phyloP scores from a whole-genome alignment of 2,113 vertebrate genomes.

The Atractosteus spatula region DNA sequence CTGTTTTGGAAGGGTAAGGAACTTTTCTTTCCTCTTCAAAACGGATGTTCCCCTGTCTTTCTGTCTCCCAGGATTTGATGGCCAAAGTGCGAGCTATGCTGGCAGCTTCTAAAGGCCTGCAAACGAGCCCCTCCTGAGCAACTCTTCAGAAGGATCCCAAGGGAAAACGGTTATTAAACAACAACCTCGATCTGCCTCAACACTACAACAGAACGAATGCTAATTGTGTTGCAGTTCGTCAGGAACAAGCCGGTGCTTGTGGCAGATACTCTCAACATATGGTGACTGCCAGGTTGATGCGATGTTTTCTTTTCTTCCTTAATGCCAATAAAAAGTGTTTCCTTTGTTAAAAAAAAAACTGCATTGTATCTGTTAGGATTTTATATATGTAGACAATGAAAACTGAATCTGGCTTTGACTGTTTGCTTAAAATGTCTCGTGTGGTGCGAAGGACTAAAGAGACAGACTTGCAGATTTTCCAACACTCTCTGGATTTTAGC shows the following conservation, averaged over 20 bases:
- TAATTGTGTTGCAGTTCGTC: slow-evolving; percentile 29
- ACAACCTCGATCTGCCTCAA: slow-evolving; percentile 36
- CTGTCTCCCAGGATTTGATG: slow-evolving; percentile 85
- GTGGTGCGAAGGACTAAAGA: too few species aligned
- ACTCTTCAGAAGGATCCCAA: background rate
- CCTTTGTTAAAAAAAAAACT: slow-evolving; percentile 18
- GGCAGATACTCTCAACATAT: background rate
- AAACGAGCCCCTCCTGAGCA: slow-evolving; percentile 79
- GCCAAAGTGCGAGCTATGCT: slow-evolving; percentile 98
- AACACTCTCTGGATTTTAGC: too few species aligned
- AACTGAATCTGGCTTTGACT: too few species aligned
- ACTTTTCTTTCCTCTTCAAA: too few species aligned
- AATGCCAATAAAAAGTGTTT: slow-evolving; percentile 21
- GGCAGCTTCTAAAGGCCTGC: slow-evolving; percentile 90
- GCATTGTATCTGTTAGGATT: background rate
- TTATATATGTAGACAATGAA: too few species aligned
- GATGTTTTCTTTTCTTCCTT: slow-evolving; percentile 2
- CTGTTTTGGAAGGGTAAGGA: too few species aligned
- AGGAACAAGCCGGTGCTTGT: slow-evolving; percentile 20
- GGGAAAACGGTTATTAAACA: slow-evolving; percentile 9
- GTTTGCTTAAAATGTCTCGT: too few species aligned
- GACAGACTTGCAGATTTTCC: too few species aligned
- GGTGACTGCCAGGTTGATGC: too few species aligned
- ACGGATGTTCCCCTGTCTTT: background rate
- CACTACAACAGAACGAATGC: slow-evolving; percentile 36